A percentile compares a stretch with the other conserved stretches of the same genome.
These are phyloP conservation scores for Ditylenchus dipsaci DNA, from an alignment of 1,140 invertebrate genomes.

Conservation along the genomic window DNA sequence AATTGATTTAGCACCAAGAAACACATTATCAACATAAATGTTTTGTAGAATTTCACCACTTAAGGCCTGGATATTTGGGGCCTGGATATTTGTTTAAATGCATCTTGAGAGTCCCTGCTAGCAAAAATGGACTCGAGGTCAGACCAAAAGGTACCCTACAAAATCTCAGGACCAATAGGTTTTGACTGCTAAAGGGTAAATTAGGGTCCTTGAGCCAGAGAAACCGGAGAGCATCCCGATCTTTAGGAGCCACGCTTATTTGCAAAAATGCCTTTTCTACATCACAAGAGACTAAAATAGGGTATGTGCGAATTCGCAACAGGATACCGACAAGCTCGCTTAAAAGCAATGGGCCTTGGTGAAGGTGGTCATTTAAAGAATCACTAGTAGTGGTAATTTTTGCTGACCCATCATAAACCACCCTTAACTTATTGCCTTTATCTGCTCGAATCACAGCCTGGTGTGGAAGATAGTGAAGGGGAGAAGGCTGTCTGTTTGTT, in stretches of 20 bases:
- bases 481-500: background rate
- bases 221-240: constrained; percentile 14
- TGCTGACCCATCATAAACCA: constrained; percentile 26
- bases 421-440: constrained; percentile 17
- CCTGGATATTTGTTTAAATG: background rate
- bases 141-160: constrained; percentile 31
- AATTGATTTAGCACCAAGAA: background rate
- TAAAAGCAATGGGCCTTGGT: constrained; percentile 32
- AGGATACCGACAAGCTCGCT: constrained; percentile 16
- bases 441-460: constrained; percentile 19
- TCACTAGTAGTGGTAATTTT: background rate
- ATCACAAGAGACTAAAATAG: constrained; percentile 1
- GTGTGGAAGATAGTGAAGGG: constrained; percentile 17
- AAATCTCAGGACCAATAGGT: constrained; percentile 27
- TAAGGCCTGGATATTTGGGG: too few species aligned
- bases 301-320: constrained; percentile 4
- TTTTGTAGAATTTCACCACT: background rate
- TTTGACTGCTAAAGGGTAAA: constrained; percentile 4
- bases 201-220: constrained; percentile 13
- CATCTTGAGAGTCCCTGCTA: constrained; percentile 21
- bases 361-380: constrained; percentile 20
- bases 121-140: constrained; percentile 28
- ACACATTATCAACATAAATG: background rate
- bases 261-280: constrained; percentile 22
- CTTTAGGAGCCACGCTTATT: background rate